A percentile compares a stretch with the other conserved stretches of the same genome.
Evolutionary conservation across 2,888 invertebrate genomes (phyloP).

Genomic region (Leptodirus hochenwartii): DNA sequence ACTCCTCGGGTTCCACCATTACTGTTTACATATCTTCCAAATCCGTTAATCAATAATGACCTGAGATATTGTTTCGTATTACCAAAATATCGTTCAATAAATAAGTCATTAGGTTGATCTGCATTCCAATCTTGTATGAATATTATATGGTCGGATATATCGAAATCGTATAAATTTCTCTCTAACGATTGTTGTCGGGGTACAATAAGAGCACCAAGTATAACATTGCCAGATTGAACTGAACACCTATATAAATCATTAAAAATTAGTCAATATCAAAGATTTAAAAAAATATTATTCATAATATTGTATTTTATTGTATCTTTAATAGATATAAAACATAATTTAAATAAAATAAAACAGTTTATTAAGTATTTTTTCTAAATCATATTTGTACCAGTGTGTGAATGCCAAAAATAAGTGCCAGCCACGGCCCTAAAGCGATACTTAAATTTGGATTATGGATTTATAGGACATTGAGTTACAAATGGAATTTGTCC

Average conservation of each 20-base stretch:
- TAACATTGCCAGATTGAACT: neutral
- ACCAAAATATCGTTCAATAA: no score
- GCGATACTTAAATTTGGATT: neutral
- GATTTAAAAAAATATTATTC: no score
- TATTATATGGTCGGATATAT: neutral
- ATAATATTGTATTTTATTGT: no score
- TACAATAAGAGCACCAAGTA: neutral
- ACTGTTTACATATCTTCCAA: neutral
- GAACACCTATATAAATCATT: no score
- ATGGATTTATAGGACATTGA: neutral
- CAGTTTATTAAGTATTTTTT: no score
- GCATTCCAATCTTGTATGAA: neutral
- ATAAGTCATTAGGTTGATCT: no score
- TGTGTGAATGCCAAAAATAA: constrained; percentile 1
- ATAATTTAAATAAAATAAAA: neutral
- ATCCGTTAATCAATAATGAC: no score
- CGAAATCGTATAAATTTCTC: neutral
- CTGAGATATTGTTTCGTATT: no score
- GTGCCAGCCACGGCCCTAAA: neutral
- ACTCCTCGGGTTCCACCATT: no score
- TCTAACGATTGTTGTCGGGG: no score
- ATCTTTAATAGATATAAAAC: neutral
- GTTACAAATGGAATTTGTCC: neutral
- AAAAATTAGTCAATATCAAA: no score
- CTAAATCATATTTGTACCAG: neutral